Percentiles rank a stretch among this genome's conserved stretches.
Conservation (phyloP, 2,113 vertebrate genomes). For the Tinamus guttatus region DNA sequence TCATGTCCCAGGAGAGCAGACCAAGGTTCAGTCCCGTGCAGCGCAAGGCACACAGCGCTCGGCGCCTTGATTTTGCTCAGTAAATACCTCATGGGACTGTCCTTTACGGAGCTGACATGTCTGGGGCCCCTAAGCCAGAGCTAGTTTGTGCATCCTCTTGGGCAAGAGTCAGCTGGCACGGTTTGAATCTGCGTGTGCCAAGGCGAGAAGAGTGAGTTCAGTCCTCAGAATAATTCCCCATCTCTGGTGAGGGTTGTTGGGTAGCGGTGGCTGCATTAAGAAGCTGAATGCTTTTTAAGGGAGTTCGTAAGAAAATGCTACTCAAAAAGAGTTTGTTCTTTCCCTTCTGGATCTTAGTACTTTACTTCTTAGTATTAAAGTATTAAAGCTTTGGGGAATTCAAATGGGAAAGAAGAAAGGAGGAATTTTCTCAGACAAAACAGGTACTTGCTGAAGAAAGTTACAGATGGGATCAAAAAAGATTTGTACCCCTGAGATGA, state of each 20-base stretch:
- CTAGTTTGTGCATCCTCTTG: background rate
- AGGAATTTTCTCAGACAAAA: background rate
- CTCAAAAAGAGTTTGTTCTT: background rate
- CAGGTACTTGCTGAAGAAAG: background rate
- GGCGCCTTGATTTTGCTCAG: background rate
- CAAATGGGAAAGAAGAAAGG: background rate
- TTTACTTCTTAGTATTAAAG: background rate
- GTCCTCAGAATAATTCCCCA: background rate
- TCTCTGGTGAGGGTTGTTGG: background rate
- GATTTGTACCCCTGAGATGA: background rate
- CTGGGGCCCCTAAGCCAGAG: background rate
- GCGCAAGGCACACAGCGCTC: background rate
- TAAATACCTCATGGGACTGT: background rate
- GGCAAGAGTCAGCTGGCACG: background rate
- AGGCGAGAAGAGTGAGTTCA: slow-evolving; percentile 21
- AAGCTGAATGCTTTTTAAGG: background rate
- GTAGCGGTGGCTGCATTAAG: background rate
- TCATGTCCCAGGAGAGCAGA: background rate
- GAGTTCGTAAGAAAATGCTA: background rate
- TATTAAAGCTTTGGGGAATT: background rate
- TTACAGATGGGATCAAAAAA: background rate
- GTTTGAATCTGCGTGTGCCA: background rate
- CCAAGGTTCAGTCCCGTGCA: background rate
- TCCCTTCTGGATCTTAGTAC: background rate
- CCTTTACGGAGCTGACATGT: background rate